phyloP scores from a whole-genome alignment of 2,113 vertebrate species.

The Thamnophis sirtalis region DNA sequence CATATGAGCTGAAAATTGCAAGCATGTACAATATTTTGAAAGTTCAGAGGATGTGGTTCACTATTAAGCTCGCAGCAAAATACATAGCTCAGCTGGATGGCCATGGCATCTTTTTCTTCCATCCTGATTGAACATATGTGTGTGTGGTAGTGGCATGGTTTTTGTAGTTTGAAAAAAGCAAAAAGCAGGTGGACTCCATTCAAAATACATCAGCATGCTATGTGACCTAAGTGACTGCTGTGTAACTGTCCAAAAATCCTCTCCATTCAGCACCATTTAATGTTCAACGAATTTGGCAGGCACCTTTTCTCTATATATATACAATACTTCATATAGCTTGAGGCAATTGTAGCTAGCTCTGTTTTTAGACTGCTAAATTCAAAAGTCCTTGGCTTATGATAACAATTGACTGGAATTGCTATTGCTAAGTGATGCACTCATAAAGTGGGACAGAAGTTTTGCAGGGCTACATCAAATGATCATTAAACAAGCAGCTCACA shows the following conservation, averaged over 20 bases:
- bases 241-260: not conserved
- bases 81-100: not conserved
- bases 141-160: not conserved
- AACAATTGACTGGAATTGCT: not conserved
- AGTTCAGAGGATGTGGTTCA: not conserved
- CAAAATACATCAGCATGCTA: not conserved
- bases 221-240: not conserved
- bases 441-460: not conserved
- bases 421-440: not conserved
- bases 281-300: not conserved
- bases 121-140: not conserved
- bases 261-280: not conserved
- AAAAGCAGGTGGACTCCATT: not conserved
- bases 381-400: not conserved
- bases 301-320: not conserved
- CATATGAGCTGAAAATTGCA: not conserved
- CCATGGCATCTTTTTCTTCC: not conserved
- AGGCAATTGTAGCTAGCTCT: not conserved
- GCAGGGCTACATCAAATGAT: not conserved
- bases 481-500: not conserved
- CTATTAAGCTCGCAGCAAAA: not conserved
- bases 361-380: not conserved
- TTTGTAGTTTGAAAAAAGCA: not conserved
- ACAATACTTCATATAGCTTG: not conserved
- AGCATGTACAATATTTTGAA: not conserved